Percentiles rank a stretch among this genome's conserved stretches.
Evolutionary conservation across 2,113 vertebrate species (phyloP).

Genomic region (Psittacula cyanocephala): DNA sequence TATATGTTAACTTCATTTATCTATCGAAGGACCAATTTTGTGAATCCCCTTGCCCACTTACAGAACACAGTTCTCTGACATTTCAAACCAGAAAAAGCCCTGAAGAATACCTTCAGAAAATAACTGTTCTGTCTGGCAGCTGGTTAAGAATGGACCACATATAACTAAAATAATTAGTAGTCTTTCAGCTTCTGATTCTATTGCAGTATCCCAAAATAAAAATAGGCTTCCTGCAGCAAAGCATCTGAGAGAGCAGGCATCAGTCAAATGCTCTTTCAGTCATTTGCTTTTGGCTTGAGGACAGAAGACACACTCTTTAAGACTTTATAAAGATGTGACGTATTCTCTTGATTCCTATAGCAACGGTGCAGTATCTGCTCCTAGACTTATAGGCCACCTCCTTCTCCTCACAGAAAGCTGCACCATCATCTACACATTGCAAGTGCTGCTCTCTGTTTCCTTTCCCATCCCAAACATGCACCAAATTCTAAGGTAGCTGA

Average conservation of each 20-base stretch:
- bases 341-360: not conserved
- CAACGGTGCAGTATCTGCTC: not conserved
- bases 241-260: not conserved
- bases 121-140: not conserved
- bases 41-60: not conserved
- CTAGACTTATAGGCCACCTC: not conserved
- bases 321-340: not conserved
- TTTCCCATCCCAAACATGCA: not conserved
- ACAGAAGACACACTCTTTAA: not conserved
- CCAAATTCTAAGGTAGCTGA: not conserved
- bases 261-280: not conserved
- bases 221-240: not conserved
- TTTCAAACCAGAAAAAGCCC: not conserved
- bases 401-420: not conserved
- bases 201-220: not conserved
- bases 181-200: not conserved
- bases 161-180: not conserved
- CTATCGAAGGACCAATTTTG: not conserved
- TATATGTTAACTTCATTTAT: not conserved
- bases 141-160: not conserved
- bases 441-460: not conserved
- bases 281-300: not conserved
- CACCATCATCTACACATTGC: rapidly evolving
- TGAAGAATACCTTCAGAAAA: not conserved
- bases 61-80: not conserved